These are phyloP conservation scores for Homalodisca vitripennis DNA, from an alignment of 1,140 invertebrate species.

Conservation along the genomic window DNA sequence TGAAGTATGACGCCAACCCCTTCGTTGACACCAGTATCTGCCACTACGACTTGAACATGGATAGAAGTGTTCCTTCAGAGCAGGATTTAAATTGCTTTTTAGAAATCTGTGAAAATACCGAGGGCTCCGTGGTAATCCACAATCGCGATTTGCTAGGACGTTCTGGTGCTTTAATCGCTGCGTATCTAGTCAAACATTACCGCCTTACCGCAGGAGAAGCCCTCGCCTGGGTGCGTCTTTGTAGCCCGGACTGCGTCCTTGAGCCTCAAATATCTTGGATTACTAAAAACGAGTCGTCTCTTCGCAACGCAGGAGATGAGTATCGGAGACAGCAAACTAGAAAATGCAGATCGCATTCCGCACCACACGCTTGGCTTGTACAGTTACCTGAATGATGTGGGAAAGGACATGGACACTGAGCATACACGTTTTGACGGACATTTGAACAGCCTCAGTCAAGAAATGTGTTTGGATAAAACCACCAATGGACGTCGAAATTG, in stretches of 20 bases:
- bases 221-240: background rate
- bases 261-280: background rate
- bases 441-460: no score
- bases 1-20: slow-evolving; percentile 5
- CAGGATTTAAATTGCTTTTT: background rate
- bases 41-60: slow-evolving; percentile 4
- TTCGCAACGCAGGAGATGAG: background rate
- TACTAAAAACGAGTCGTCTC: background rate
- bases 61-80: background rate
- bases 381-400: no score
- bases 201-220: background rate
- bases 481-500: no score
- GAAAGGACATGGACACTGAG: no score
- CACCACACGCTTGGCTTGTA: no score
- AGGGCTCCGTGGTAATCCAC: background rate
- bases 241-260: background rate
- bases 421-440: no score
- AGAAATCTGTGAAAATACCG: background rate
- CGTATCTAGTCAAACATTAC: background rate
- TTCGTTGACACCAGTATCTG: background rate
- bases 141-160: background rate
- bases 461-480: no score
- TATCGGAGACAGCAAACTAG: no score
- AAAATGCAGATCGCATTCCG: no score
- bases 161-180: background rate